Conservation (phyloP, 2,113 vertebrate genomes). For the Campylomormyrus tamandua region DNA sequence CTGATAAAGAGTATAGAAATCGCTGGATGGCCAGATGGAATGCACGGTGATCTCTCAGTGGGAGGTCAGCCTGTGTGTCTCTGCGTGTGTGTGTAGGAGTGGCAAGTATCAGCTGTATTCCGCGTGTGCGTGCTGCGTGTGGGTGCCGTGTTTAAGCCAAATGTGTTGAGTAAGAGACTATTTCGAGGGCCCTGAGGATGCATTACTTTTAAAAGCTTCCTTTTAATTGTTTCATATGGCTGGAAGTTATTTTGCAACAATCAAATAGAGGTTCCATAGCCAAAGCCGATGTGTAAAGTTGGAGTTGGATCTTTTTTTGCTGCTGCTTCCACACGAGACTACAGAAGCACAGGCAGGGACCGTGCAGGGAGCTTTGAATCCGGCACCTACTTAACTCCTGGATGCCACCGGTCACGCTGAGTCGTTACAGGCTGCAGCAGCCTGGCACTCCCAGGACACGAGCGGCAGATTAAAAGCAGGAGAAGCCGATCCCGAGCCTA, state of each 20-base stretch:
- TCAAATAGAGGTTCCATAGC: background rate
- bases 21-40: background rate
- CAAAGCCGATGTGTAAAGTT: background rate
- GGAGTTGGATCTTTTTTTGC: background rate
- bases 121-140: background rate
- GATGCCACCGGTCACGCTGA: background rate
- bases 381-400: background rate
- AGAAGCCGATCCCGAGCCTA: background rate
- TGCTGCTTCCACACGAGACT: background rate
- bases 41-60: background rate
- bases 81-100: background rate
- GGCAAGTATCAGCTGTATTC: background rate
- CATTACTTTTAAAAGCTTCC: background rate
- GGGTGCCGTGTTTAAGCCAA: background rate
- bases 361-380: background rate
- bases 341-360: background rate
- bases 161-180: background rate
- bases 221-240: background rate
- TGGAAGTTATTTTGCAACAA: background rate
- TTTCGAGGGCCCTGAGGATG: background rate
- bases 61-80: background rate
- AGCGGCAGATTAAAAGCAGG: slow-evolving; percentile 1
- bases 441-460: background rate
- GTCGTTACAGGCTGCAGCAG: background rate
- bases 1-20: background rate